These are phyloP conservation scores for Chanos chanos DNA, from an alignment of 2,797 vertebrate species.

Conservation along the genomic window DNA sequence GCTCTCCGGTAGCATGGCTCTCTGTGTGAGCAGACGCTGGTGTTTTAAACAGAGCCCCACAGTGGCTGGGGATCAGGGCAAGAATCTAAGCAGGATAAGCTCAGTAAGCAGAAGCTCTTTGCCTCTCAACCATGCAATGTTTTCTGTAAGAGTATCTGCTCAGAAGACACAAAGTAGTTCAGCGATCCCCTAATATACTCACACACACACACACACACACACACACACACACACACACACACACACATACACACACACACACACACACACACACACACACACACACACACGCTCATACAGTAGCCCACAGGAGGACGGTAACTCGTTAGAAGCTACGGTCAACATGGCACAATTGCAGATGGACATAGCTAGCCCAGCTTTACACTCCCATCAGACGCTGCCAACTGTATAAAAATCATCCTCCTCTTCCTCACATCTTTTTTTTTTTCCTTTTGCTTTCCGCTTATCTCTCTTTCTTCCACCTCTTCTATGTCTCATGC, in stretches of 20 bases:
- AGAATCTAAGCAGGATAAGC: constrained; percentile 34
- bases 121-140: constrained; percentile 19
- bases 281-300: background rate
- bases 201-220: background rate
- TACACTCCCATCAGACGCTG: background rate
- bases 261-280: constrained; percentile 10
- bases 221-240: background rate
- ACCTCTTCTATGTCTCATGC: background rate
- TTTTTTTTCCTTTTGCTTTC: background rate
- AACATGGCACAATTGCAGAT: background rate
- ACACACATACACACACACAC: constrained; percentile 18
- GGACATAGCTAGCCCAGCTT: constrained; percentile 3
- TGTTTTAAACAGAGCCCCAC: no score
- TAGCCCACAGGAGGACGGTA: constrained; percentile 10
- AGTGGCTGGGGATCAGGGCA: no score
- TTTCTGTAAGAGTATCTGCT: background rate
- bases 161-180: background rate
- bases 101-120: constrained; percentile 26
- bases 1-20: no score
- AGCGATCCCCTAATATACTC: background rate
- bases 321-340: constrained; percentile 5
- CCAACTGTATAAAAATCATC: background rate
- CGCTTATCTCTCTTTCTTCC: background rate
- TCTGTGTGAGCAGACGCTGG: no score
- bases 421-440: background rate